A percentile compares a stretch with the other conserved stretches of the same genome.
These are phyloP conservation scores for Ormyrus pomaceus DNA, from an alignment of 2,888 invertebrate species.

Conservation along the genomic window DNA sequence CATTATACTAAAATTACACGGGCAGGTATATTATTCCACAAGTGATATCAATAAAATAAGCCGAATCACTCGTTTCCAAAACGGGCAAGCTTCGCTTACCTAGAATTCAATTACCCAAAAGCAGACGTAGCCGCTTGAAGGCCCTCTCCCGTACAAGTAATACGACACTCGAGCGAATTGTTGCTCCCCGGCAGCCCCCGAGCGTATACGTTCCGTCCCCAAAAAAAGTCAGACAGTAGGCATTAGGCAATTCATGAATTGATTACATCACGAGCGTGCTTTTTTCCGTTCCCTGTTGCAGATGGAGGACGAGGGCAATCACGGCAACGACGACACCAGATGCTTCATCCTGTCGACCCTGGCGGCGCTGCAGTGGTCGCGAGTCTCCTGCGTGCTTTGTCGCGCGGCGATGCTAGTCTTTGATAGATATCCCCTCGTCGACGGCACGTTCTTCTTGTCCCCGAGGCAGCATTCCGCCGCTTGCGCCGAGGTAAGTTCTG, in stretches of 20 bases:
- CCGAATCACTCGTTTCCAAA: no score
- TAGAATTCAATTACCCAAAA: no score
- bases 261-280: conserved; percentile 33
- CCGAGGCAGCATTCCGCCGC: conserved; percentile 92
- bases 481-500: conserved; percentile 87
- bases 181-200: no score
- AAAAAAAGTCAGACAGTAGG: background rate
- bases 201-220: no score
- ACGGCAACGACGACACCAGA: conserved; percentile 98
- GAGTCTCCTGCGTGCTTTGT: conserved; percentile 92
- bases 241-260: conserved; percentile 28
- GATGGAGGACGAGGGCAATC: conserved; percentile 99
- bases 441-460: conserved; percentile 98
- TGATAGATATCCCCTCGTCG: conserved; percentile 97
- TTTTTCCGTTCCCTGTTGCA: conserved; percentile 77
- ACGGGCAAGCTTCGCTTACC: no score
- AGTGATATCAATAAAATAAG: no score
- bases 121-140: no score
- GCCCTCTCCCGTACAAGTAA: no score
- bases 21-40: no score
- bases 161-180: no score
- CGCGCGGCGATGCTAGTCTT: conserved; percentile 93
- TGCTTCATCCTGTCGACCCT: conserved; percentile 96
- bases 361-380: conserved; percentile 92
- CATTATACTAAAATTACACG: no score